Evolutionary conservation across 2,888 invertebrate genomes (phyloP).

Genomic region (Pseudeuparius sepicola): DNA sequence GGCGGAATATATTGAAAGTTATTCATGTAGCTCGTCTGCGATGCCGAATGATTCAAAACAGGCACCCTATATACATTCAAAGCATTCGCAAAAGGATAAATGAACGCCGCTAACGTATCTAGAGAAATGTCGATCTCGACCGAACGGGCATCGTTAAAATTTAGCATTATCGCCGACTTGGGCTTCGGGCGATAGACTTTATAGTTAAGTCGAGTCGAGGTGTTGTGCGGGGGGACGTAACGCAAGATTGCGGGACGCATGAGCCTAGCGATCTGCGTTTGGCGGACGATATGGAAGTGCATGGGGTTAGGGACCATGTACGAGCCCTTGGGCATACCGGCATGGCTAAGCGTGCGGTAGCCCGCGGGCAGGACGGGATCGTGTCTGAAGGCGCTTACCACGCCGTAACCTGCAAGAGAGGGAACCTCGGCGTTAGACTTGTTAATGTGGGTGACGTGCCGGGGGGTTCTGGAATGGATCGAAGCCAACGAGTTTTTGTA

Average conservation of each 20-base stretch:
- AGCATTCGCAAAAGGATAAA: constrained; percentile 34
- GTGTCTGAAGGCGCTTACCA: constrained; percentile 9
- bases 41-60: constrained; percentile 22
- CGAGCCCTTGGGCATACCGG: constrained; percentile 37
- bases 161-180: constrained; percentile 29
- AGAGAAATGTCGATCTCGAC: constrained; percentile 32
- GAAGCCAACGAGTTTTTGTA: no score
- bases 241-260: constrained; percentile 31
- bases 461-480: no score
- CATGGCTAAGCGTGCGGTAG: constrained; percentile 36
- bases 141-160: constrained; percentile 28
- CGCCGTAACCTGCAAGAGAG: constrained; percentile 29
- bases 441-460: no score
- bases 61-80: constrained; percentile 27
- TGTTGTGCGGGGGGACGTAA: constrained; percentile 19
- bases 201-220: constrained; percentile 19
- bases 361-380: constrained; percentile 6
- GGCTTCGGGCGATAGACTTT: not conserved
- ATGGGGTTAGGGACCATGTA: constrained; percentile 36
- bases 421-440: no score
- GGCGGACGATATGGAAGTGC: constrained; percentile 36
- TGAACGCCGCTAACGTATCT: constrained; percentile 32
- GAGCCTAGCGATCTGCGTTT: constrained; percentile 27
- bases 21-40: constrained; percentile 31
- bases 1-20: constrained; percentile 19